Evolutionary conservation across 1,140 invertebrate species (phyloP), one percentile per base, ranked within the genome.

Genomic region (Atta texana): DNA sequence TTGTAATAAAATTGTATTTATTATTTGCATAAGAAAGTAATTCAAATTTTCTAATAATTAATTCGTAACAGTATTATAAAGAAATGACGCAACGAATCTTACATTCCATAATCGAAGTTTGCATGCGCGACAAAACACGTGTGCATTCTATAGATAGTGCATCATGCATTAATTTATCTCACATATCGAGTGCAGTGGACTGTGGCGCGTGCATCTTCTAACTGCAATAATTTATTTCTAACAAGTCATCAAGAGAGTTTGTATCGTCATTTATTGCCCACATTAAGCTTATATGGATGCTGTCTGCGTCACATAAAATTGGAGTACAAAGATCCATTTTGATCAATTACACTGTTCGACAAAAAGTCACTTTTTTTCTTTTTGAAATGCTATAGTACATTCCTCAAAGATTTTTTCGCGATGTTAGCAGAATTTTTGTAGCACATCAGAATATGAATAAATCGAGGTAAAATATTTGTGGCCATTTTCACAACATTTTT

Each of bases 181-280:
- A 14, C 10, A 21, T 34, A 53, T 53, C 34, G 24, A 63, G 8
- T 78, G 7, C 59, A 64, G 51, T 59, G 24, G 1, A 78, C 4
- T 49, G 49, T 28, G 28, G 3, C 39, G 21, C 51, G n/a, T 75
- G 24, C 1, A 51, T n/a, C 53, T 75, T 75, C 39, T 39, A 59
- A 39, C 14, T 39, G n/a, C 53, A 16, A 59, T 76, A 61, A 61
- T 76, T 76, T 18, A 24, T 76, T 39, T 76, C 55, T 76, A 61
- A 76, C n/a, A 61, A 76, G 28, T 14, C 31, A 59, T n/a, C n/a
- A 14, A 44, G 21, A 24, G n/a, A 76, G 14, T 61, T 59, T 61
- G 3, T 75, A 75, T 21, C 34, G 34, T 34, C 74, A 61, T 34
- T 55, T n/a, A 55, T 61, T 80, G 31, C 61, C 24, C n/a, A 28